These are phyloP conservation scores for Aeoliscus strigatus DNA, from an alignment of 2,797 vertebrate species.

Conservation along the genomic window DNA sequence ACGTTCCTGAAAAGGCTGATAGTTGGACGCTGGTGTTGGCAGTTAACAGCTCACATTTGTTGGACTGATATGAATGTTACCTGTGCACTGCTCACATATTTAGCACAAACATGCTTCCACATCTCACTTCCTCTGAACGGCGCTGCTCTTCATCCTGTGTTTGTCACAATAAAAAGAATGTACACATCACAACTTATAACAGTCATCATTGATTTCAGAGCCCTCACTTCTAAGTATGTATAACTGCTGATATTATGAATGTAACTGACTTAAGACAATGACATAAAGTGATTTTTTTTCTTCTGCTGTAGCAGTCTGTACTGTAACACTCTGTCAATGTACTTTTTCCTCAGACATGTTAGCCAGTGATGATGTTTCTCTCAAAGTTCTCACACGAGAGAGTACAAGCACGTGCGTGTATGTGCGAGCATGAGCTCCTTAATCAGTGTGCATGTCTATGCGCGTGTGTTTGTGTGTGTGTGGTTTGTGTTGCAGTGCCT, in stretches of 20 bases:
- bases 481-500: constrained; percentile 78
- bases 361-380: constrained; percentile 24
- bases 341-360: constrained; percentile 30
- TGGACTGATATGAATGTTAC: neutral
- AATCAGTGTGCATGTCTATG: constrained; percentile 53
- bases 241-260: neutral
- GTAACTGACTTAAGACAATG: too few relatives aligned
- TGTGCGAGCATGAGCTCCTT: constrained; percentile 37
- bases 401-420: constrained; percentile 23
- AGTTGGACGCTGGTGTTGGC: too few relatives aligned
- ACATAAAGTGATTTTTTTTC: too few relatives aligned
- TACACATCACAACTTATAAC: neutral
- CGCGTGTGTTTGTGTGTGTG: constrained; percentile 39
- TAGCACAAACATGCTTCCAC: constrained; percentile 10
- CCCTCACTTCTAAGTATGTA: constrained; percentile 25
- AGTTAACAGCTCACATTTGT: too few relatives aligned
- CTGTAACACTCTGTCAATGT: constrained; percentile 38
- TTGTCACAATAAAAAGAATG: constrained; percentile 16
- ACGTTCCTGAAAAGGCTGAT: too few relatives aligned
- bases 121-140: constrained; percentile 26
- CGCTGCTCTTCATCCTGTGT: constrained; percentile 34
- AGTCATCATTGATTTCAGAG: constrained; percentile 9
- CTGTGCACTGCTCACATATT: neutral
- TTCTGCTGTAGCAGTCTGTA: constrained; percentile 26
- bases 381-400: constrained; percentile 16